Conservation (phyloP, 2,113 vertebrate genomes). For the Ciconia stormi region DNA sequence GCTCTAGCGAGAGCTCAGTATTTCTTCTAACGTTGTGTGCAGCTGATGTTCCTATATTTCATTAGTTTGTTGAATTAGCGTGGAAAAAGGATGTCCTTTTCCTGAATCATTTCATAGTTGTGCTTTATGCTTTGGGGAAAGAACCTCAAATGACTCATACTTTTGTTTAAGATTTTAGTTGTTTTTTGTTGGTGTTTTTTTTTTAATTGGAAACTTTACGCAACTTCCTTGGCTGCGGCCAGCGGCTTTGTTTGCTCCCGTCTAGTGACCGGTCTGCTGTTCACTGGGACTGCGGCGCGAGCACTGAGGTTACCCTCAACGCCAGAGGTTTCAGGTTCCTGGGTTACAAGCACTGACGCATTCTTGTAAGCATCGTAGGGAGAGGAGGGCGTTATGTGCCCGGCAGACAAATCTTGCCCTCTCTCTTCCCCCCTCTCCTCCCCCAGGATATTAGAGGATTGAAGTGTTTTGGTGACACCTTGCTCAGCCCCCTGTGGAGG, state of each 20-base stretch:
- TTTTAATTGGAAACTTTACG: slow-evolving; percentile 22
- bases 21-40: neutral
- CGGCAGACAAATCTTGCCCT: neutral
- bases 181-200: neutral
- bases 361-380: neutral
- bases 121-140: slow-evolving; percentile 46
- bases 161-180: slow-evolving; percentile 14
- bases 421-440: too few species aligned
- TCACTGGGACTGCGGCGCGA: neutral
- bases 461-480: neutral
- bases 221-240: slow-evolving; percentile 34
- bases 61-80: neutral
- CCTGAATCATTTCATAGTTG: slow-evolving; percentile 46
- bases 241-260: slow-evolving; percentile 34
- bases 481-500: neutral
- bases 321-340: neutral
- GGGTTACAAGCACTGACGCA: neutral
- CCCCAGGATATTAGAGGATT: neutral
- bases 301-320: neutral
- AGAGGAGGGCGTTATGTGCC: neutral
- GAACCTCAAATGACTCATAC: slow-evolving; percentile 61
- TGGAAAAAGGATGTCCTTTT: slow-evolving; percentile 53
- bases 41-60: slow-evolving; percentile 50
- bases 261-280: neutral
- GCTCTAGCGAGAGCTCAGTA: neutral